A percentile compares a stretch with the other conserved stretches of the same genome.
phyloP scores from a whole-genome alignment of 2,113 vertebrate genomes.

The Melanotaenia duboulayi region DNA sequence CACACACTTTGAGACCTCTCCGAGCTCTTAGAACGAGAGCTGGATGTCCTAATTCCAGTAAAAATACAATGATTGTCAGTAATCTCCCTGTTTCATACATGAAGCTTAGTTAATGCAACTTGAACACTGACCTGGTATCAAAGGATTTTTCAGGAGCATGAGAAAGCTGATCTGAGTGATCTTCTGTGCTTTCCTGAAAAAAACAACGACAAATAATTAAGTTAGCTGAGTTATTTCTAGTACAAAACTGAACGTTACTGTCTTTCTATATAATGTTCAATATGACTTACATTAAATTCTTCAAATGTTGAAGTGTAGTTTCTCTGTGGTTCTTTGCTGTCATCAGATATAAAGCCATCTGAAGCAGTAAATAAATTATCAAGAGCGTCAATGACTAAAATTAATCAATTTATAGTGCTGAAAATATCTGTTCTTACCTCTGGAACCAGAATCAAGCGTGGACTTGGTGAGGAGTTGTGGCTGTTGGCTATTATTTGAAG shows the following conservation, averaged over 20 bases:
- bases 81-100: neutral
- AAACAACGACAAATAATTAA: constrained; percentile 9
- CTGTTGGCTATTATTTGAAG: constrained; percentile 57
- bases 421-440: constrained; percentile 67
- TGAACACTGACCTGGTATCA: constrained; percentile 65
- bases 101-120: neutral
- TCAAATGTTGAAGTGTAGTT: constrained; percentile 67
- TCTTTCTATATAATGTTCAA: neutral
- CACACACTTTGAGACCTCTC: constrained; percentile 52
- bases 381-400: neutral
- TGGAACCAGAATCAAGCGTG: constrained; percentile 56
- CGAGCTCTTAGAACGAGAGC: constrained; percentile 48
- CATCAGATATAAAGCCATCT: constrained; percentile 64
- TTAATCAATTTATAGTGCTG: neutral
- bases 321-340: constrained; percentile 46
- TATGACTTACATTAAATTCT: constrained; percentile 67
- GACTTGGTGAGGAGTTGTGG: constrained; percentile 42
- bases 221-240: neutral
- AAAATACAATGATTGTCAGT: neutral
- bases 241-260: neutral
- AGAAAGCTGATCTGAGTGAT: constrained; percentile 39
- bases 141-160: constrained; percentile 34
- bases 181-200: constrained; percentile 50
- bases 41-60: constrained; percentile 52
- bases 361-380: constrained; percentile 25